Evolutionary conservation across 2,888 invertebrate species (phyloP).

Genomic region (Cordilura impudica): DNA sequence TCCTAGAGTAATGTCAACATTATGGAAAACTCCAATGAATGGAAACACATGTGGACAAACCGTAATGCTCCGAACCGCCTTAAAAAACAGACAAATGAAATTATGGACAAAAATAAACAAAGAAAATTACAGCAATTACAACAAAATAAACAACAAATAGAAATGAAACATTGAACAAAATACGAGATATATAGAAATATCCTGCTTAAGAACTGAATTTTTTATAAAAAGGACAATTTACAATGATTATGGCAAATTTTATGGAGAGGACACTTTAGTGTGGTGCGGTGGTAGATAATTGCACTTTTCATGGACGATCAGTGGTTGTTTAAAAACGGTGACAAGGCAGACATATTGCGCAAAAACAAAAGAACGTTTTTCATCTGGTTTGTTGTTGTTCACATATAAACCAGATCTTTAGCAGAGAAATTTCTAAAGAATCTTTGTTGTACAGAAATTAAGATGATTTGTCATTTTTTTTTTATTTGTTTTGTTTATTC

Average conservation of each 20-base stretch:
- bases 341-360: conserved; percentile 8
- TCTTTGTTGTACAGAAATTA: conserved; percentile 5
- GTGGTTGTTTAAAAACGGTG: conserved; percentile 44
- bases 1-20: conserved; percentile 18
- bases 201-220: neutral
- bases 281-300: conserved; percentile 62
- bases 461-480: conserved; percentile 49
- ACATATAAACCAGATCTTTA: neutral
- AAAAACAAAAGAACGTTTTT: neutral
- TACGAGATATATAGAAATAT: neutral
- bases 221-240: conserved; percentile 52
- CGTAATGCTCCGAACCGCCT: neutral
- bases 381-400: neutral
- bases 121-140: conserved; percentile 56
- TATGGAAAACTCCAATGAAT: neutral
- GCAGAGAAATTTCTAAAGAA: neutral
- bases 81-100: conserved; percentile 25
- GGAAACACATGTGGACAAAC: conserved; percentile 9
- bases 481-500: neutral
- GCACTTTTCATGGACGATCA: conserved; percentile 63
- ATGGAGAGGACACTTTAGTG: conserved; percentile 37
- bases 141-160: conserved; percentile 48
- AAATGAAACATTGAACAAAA: conserved; percentile 1
- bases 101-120: conserved; percentile 57
- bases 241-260: conserved; percentile 63